These are phyloP conservation scores for Saccopteryx bilineata DNA, from an alignment of 2,113 vertebrate species.

Conservation along the genomic window DNA sequence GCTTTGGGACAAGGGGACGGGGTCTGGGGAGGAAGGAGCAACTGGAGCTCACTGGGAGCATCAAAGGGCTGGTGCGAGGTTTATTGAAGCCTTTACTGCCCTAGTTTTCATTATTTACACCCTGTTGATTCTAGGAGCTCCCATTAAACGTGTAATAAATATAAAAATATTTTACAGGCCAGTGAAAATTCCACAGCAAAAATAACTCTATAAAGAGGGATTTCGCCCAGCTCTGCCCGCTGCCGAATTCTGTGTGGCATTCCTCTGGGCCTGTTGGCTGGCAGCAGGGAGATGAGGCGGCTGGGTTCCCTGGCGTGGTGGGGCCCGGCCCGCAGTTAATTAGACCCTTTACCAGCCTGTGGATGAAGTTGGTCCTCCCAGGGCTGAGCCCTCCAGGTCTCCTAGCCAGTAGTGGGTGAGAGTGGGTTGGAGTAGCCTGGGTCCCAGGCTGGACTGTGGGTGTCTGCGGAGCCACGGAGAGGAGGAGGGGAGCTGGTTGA, in stretches of 20 bases:
- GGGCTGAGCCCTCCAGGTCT: slow-evolving; percentile 1
- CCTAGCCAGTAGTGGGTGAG: background rate
- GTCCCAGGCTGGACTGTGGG: background rate
- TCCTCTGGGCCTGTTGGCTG: slow-evolving; percentile 81
- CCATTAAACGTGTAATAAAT: slow-evolving; percentile 92
- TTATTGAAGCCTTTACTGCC: slow-evolving; percentile 91
- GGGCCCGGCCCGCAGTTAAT: slow-evolving; percentile 45
- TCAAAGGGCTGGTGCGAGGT: slow-evolving; percentile 91
- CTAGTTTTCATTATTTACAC: slow-evolving; percentile 93
- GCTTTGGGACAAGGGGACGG: slow-evolving; percentile 69
- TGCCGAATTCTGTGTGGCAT: slow-evolving; percentile 87
- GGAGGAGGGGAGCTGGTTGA: background rate
- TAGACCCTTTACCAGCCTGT: slow-evolving; percentile 59
- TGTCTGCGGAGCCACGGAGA: background rate
- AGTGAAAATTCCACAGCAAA: slow-evolving; percentile 91
- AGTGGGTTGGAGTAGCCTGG: background rate
- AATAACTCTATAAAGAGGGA: slow-evolving; percentile 90
- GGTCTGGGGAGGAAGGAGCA: slow-evolving; percentile 83
- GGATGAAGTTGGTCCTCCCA: background rate
- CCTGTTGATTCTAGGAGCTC: slow-evolving; percentile 91
- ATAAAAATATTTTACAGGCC: slow-evolving; percentile 92
- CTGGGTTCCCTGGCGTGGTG: background rate
- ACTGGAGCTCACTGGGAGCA: slow-evolving; percentile 87
- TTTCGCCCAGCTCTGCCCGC: slow-evolving; percentile 81
- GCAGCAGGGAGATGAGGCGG: slow-evolving; percentile 76